A percentile compares a stretch with the other conserved stretches of the same genome.
Conservation (phyloP, 92 coral and sea anemone genomes). For the Epizoanthus scotinus region DNA sequence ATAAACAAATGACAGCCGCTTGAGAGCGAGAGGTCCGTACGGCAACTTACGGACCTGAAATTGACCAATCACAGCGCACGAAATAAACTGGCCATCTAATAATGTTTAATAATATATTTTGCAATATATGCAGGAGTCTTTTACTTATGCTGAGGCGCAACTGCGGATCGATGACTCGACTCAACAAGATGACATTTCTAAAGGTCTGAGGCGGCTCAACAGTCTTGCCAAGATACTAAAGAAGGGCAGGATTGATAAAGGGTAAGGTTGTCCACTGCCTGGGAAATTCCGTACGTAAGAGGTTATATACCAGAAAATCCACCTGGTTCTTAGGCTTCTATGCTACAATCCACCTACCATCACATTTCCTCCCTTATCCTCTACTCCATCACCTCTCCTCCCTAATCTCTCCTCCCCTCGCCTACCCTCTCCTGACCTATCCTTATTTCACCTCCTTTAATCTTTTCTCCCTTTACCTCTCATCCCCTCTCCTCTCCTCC, state of each 20-base stretch:
- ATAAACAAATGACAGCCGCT: no score
- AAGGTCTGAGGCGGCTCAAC: constrained; percentile 83
- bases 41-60: no score
- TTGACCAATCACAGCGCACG: no score
- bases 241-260: constrained; percentile 76
- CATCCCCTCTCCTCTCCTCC: background rate
- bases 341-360: background rate
- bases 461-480: background rate
- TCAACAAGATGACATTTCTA: constrained; percentile 80
- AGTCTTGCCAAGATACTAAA: constrained; percentile 91
- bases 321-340: background rate
- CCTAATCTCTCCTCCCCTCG: background rate
- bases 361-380: background rate
- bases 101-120: no score
- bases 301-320: background rate
- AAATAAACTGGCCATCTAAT: no score
- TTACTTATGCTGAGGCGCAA: constrained; percentile 97
- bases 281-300: no score
- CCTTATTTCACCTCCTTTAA: no score
- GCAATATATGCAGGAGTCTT: constrained; percentile 62
- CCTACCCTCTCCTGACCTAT: no score
- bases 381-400: background rate
- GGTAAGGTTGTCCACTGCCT: constrained; percentile 48
- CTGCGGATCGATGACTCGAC: constrained; percentile 89
- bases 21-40: no score